Percentiles rank a stretch among this genome's conserved stretches.
These are phyloP conservation scores for Cettia cetti DNA, from an alignment of 2,113 vertebrate genomes.

Conservation along the genomic window DNA sequence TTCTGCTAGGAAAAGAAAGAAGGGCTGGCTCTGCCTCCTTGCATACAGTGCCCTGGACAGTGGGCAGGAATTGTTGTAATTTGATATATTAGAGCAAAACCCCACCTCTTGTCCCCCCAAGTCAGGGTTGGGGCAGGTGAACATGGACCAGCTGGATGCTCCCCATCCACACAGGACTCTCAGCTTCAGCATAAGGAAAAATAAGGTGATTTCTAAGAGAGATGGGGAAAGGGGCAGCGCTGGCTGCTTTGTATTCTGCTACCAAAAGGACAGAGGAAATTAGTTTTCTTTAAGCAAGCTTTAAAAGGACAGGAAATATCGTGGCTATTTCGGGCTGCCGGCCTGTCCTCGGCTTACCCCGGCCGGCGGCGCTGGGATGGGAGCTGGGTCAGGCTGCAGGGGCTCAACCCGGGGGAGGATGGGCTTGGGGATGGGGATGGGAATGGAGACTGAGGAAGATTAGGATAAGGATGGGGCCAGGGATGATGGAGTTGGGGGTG, in stretches of 20 bases:
- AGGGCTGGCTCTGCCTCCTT: rapidly evolving
- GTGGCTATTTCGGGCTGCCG: neutral
- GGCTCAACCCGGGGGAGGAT: neutral
- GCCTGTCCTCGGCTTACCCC: neutral
- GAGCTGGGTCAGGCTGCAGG: rapidly evolving
- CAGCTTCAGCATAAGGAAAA: neutral
- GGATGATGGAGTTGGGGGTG: neutral
- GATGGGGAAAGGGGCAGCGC: neutral
- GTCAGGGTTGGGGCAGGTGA: neutral
- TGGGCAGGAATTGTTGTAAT: neutral
- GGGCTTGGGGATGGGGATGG: neutral
- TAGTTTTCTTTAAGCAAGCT: constrained; percentile 11
- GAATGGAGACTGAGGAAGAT: neutral
- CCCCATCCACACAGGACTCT: neutral
- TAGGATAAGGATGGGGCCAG: neutral
- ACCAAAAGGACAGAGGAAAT: neutral
- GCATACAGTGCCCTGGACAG: neutral
- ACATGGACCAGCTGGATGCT: neutral
- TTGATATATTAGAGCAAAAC: neutral
- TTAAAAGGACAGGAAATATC: constrained; percentile 44
- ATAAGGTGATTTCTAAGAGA: neutral
- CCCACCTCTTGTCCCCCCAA: neutral
- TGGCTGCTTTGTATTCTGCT: constrained; percentile 18
- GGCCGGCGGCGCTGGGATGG: rapidly evolving
- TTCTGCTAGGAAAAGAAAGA: neutral